Conservation (phyloP, 2,888 invertebrate genomes). For the Hoplodrina blanda region DNA sequence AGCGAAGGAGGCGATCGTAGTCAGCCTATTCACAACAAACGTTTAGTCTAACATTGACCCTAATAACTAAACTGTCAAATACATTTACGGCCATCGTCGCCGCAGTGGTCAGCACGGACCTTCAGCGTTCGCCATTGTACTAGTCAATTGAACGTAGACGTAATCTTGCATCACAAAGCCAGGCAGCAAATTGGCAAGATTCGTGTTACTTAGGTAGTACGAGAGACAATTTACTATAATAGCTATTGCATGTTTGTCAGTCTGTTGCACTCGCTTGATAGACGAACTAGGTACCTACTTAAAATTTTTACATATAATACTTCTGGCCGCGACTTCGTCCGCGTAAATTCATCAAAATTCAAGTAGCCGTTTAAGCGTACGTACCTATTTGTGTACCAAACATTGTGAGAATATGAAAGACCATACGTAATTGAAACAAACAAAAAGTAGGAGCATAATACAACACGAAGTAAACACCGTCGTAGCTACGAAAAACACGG, state of each 20-base stretch:
- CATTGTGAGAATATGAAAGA: too few relatives aligned
- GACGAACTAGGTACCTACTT: neutral
- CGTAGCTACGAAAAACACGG: neutral
- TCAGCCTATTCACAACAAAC: neutral
- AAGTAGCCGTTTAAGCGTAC: too few relatives aligned
- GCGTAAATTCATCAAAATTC: too few relatives aligned
- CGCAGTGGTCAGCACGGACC: neutral
- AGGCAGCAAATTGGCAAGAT: constrained; percentile 18
- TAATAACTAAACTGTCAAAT: constrained; percentile 17
- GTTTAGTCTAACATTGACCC: constrained; percentile 2
- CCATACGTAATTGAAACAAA: neutral
- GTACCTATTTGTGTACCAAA: too few relatives aligned
- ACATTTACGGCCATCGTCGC: neutral
- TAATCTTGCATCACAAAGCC: constrained; percentile 30
- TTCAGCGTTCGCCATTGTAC: constrained; percentile 8
- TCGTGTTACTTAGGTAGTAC: neutral
- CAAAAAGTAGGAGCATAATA: neutral
- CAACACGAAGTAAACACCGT: neutral
- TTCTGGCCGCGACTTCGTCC: too few relatives aligned
- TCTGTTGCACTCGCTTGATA: neutral
- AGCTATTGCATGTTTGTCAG: neutral
- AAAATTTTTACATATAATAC: too few relatives aligned
- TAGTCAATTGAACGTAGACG: neutral
- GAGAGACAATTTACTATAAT: neutral
- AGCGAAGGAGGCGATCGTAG: neutral